phyloP scores from a whole-genome alignment of 2,888 invertebrate species.

The Lycocerus yunnanus region DNA sequence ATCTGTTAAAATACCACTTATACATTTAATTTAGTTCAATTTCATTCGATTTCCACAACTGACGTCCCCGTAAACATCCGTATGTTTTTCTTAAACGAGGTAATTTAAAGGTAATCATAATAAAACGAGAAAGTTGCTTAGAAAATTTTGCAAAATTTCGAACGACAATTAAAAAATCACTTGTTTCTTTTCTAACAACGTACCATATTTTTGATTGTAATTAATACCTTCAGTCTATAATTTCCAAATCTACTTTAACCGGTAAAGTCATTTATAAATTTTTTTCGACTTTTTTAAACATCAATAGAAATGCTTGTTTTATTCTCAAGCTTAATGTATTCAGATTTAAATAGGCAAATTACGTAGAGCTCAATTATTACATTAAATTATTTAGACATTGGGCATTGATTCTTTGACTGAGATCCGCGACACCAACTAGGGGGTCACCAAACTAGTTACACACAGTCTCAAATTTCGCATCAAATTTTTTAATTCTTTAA shows the following conservation, averaged over 20 bases:
- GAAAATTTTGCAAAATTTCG: not conserved
- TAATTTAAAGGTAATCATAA: slow-evolving; percentile 11
- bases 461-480: too few relatives aligned
- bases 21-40: slow-evolving; percentile 4
- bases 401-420: not conserved
- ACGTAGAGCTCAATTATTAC: not conserved
- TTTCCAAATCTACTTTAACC: not conserved
- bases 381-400: not conserved
- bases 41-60: slow-evolving; percentile 10
- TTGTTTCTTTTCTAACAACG: not conserved
- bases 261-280: not conserved
- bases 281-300: not conserved
- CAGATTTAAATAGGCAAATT: not conserved
- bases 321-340: not conserved
- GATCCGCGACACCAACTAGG: not conserved
- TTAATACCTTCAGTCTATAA: not conserved
- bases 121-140: slow-evolving; percentile 9
- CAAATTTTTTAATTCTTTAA: too few relatives aligned
- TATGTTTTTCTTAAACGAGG: slow-evolving; percentile 6
- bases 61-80: slow-evolving; percentile 5
- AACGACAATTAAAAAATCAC: not conserved
- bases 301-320: not conserved
- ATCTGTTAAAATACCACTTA: slow-evolving; percentile 12
- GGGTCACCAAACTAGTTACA: not conserved
- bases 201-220: not conserved